These are phyloP conservation scores for Perccottus glenii DNA, from an alignment of 2,113 vertebrate genomes.

Conservation along the genomic window DNA sequence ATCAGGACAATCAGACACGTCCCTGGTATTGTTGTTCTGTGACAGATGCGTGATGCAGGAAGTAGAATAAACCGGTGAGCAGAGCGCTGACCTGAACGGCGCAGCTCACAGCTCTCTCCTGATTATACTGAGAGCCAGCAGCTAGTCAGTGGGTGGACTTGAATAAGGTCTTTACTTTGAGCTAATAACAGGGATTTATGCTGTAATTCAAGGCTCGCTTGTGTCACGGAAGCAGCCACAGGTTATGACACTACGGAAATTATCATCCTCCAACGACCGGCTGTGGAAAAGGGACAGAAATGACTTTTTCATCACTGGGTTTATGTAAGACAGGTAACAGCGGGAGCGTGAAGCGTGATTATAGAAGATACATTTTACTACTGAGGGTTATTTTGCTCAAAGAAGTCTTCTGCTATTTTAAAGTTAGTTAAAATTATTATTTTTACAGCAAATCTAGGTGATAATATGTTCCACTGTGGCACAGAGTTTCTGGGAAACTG, in stretches of 20 bases:
- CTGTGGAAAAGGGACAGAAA: conserved; percentile 20
- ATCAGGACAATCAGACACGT: no score
- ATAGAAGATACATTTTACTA: not conserved
- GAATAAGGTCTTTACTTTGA: conserved; percentile 57
- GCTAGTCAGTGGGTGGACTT: conserved; percentile 45
- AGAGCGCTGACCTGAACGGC: conserved; percentile 57
- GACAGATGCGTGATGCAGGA: conserved; percentile 38
- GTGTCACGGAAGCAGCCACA: conserved; percentile 28
- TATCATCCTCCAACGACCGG: conserved; percentile 21
- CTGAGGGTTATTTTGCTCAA: not conserved
- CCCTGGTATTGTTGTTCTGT: conserved; percentile 40
- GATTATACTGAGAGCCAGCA: conserved; percentile 52
- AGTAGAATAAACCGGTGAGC: conserved; percentile 52
- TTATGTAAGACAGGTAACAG: conserved; percentile 2
- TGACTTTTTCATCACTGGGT: conserved; percentile 28
- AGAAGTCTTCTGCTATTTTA: not conserved
- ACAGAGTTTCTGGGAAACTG: no score
- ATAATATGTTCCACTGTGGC: not conserved
- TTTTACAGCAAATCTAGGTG: not conserved
- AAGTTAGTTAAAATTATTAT: not conserved
- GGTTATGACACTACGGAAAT: conserved; percentile 45
- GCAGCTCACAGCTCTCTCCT: conserved; percentile 40
- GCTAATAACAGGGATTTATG: conserved; percentile 62
- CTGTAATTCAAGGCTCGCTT: conserved; percentile 42
- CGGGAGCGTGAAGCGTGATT: not conserved